Evolutionary conservation across 2,888 invertebrate genomes (phyloP).

Genomic region (Keiferia lycopersicella): DNA sequence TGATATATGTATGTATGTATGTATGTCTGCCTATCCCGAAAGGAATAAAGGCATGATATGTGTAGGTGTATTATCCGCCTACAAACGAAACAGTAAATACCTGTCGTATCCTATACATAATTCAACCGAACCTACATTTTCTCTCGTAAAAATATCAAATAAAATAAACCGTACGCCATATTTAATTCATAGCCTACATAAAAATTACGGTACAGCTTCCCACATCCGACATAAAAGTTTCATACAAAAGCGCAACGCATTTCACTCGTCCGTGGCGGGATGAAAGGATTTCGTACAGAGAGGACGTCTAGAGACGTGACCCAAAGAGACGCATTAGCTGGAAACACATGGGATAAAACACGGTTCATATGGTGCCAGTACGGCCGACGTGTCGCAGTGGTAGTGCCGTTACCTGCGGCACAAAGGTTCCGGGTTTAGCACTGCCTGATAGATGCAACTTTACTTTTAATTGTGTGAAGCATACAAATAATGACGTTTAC

Average conservation of each 20-base stretch:
- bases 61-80: no score
- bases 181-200: constrained; percentile 17
- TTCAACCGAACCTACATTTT: not conserved
- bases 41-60: no score
- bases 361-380: not conserved
- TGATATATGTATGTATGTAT: no score
- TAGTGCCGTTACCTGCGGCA: no score
- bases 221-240: not conserved
- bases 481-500: no score
- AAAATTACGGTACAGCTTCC: constrained; percentile 4
- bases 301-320: constrained; percentile 2
- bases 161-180: not conserved
- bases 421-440: no score
- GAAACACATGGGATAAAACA: constrained; percentile 40
- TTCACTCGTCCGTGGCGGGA: constrained; percentile 1
- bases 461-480: no score
- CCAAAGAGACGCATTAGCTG: constrained; percentile 44
- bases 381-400: no score
- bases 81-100: not conserved
- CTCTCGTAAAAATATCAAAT: not conserved
- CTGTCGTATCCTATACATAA: not conserved
- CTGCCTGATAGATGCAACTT: no score
- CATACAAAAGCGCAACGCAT: constrained; percentile 9
- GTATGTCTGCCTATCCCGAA: no score
- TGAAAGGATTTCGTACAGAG: constrained; percentile 12